Evolutionary conservation across 1,140 invertebrate genomes (phyloP), one percentile per base, ranked within the genome.

Genomic region (Drosophila sp.): DNA sequence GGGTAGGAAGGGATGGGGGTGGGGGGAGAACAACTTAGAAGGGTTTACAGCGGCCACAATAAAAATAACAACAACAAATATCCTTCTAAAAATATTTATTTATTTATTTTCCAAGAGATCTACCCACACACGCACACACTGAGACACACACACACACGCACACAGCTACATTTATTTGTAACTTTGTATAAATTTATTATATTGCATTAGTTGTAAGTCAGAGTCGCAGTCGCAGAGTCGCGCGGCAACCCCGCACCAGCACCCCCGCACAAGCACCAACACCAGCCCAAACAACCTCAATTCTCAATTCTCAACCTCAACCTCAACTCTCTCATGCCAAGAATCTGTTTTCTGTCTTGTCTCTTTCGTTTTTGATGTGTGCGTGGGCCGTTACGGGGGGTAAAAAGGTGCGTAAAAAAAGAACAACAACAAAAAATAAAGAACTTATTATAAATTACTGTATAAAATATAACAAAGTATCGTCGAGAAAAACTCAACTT

Each of bases 161-260:
- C 4, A 66, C 30, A 50, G 17, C 69, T 68, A 67, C 79, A 76
- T 80, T 83, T 83, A 83, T 80, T 87, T 89, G 83, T 83, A 87
- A 87, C 76, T 79, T 78, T 86, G 82, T 86, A 87, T 89, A 89
- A 89, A 86, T 86, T 86, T 86, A 86, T 86, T 86, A 89, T 86
- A 86, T 87, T 87, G 84, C 83, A 89, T 87, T 87, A 87, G 83
- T 87, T 87, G 83, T 87, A 87, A 87, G 80, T 87, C 82, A 87
- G 75, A 55, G 60, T 54, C 61, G 40, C 58, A 33, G 44, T 10
- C 5, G 17, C 17, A 17, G 17, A 27, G 35, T 38, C 35, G 17
- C 58, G 23, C 44, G 44, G 6, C 44, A 4, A 17, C 5, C 41
- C 4, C 41, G n/a, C 6, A 10, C 44, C 41, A 4, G 4, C 17